Base-by-base conservation (phyloP, 2,888 invertebrate genomes). In the Sesia bembeciformis region DNA sequence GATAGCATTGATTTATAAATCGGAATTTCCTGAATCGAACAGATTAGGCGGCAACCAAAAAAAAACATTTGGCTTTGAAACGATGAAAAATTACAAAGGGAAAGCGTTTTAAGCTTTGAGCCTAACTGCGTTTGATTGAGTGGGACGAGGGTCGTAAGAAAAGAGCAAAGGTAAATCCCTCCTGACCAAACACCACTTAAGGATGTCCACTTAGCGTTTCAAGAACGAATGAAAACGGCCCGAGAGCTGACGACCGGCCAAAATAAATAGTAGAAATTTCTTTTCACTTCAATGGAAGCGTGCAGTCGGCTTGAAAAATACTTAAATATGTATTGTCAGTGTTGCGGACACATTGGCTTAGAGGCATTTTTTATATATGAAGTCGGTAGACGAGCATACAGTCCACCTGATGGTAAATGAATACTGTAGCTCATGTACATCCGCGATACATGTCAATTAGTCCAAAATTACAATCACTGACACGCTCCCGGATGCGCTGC, bases 121-220 rank as follows among this genome's bases (percentile, higher is more conserved):
- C 70, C 55, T 57, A 64, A 65, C 66, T 63, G 63, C 61, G 66
- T 70, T 74, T 84, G 86, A 88, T 85, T 84, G 84, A 86, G 84
- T 74, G 78, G 78, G 74, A 71, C 70, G 72, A 76, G 74, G 76
- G 77, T 63, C 70, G 72, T 23, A 68, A 68, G 70, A 79, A 87
- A 85, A 81, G 86, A 85, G 86, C 87, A 84, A 80, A 85, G 83
- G 83, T 83, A 83, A 86, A 88, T 86, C 88, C 81, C 80, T 78
- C 67, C 79, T 84, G 82, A 74, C 84, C 87, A 87, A 88, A 87
- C 79, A 86, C 72, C 81, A 84, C 86, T 86, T 75, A 81, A 84
- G 83, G 73, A 74, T 79, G 87, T 83, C 84, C 86, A 85, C 88
- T 88, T 86, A 83, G 68, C 74, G 72, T 69, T 60, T 69, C 66